A percentile compares a stretch with the other conserved stretches of the same genome.
These are phyloP conservation scores for Leucophenga varia DNA, from an alignment of 1,140 invertebrate genomes.

Conservation along the genomic window DNA sequence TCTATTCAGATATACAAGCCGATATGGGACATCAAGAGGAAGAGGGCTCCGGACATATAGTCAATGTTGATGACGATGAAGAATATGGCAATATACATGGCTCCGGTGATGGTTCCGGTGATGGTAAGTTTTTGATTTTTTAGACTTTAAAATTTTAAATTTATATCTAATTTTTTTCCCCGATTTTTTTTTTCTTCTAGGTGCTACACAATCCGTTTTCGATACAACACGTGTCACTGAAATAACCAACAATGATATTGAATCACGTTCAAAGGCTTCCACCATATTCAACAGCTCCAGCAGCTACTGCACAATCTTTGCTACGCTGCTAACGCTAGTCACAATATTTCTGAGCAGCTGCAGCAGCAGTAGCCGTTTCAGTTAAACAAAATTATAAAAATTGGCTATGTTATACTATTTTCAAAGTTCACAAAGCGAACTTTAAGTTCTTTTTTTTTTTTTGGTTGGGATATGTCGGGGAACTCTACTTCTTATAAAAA, in stretches of 20 bases:
- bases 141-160: not conserved
- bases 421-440: too few relatives aligned
- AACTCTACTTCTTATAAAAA: too few relatives aligned
- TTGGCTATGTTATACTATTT: too few relatives aligned
- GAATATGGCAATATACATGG: slow-evolving; percentile 35
- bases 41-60: slow-evolving; percentile 33
- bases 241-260: slow-evolving; percentile 24
- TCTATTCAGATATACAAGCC: slow-evolving; percentile 42
- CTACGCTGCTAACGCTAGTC: slow-evolving; percentile 49
- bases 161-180: not conserved
- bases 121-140: slow-evolving; percentile 27
- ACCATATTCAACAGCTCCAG: too few relatives aligned
- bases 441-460: too few relatives aligned
- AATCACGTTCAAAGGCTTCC: slow-evolving; percentile 9
- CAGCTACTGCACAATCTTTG: slow-evolving; percentile 12
- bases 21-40: slow-evolving; percentile 54
- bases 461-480: too few relatives aligned
- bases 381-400: too few relatives aligned
- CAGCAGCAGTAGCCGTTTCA: slow-evolving; percentile 41
- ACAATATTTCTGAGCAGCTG: slow-evolving; percentile 41
- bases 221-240: slow-evolving; percentile 20
- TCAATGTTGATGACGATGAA: slow-evolving; percentile 48
- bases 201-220: slow-evolving; percentile 25
- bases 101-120: slow-evolving; percentile 52
- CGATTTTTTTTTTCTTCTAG: slow-evolving; percentile 11